A percentile compares a stretch with the other conserved stretches of the same genome.
phyloP scores from a whole-genome alignment of 2,113 vertebrate genomes.

The Jacana jacana region DNA sequence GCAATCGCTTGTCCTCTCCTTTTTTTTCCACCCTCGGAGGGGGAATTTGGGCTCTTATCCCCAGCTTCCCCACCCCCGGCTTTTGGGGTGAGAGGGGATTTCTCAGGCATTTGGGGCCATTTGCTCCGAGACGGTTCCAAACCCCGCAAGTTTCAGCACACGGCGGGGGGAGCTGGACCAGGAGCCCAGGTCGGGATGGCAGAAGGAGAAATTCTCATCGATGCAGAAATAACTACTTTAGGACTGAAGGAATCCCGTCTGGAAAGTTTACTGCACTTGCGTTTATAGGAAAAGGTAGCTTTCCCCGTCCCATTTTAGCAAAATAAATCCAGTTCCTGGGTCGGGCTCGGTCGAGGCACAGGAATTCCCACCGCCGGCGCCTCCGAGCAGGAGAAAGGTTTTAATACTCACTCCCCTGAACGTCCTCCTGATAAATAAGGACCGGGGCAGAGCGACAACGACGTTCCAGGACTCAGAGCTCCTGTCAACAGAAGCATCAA shows the following conservation, averaged over 20 bases:
- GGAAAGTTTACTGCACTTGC: no score
- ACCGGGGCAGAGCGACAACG: background rate
- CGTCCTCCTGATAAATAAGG: rapidly evolving
- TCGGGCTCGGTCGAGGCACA: rapidly evolving
- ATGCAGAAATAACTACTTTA: background rate
- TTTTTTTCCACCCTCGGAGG: background rate
- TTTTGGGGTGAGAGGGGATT: background rate
- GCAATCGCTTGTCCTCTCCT: background rate
- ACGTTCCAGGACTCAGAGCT: background rate
- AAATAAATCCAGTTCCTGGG: background rate
- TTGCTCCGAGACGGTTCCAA: background rate
- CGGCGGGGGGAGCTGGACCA: background rate
- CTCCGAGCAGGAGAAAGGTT: background rate
- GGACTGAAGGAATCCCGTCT: background rate
- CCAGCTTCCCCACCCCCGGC: no score
- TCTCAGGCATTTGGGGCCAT: background rate
- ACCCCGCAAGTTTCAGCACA: background rate
- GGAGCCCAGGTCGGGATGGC: background rate
- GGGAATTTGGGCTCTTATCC: background rate
- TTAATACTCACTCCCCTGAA: background rate
- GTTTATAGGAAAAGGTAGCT: background rate
- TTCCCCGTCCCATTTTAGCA: rapidly evolving
- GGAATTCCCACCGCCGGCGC: background rate
- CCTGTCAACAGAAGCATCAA: rapidly evolving
- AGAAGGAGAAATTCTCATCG: background rate